Conservation (phyloP, 2,888 invertebrate species). For the Coenonympha glycerion region DNA sequence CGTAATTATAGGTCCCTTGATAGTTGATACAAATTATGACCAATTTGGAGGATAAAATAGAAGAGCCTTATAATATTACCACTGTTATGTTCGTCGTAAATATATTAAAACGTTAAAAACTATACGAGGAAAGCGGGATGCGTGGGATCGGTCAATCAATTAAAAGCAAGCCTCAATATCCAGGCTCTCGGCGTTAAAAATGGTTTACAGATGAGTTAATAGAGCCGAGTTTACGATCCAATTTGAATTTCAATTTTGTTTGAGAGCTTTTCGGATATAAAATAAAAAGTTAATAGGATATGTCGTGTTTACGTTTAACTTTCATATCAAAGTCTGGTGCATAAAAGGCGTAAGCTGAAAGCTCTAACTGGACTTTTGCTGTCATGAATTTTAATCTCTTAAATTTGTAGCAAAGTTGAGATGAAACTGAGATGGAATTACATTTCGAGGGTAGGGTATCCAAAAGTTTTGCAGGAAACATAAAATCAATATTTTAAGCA, state of each 20-base stretch:
- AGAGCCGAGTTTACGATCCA: constrained; percentile 38
- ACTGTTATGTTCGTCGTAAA: not conserved
- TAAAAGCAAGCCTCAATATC: constrained; percentile 15
- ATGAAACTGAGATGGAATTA: constrained; percentile 18
- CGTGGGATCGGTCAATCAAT: constrained; percentile 17
- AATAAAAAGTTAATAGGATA: constrained; percentile 24
- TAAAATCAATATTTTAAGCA: too few species aligned
- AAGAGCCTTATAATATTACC: not conserved
- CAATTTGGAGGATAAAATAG: constrained; percentile 8
- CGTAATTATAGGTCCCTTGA: constrained; percentile 4
- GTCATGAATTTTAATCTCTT: constrained; percentile 22
- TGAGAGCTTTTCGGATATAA: constrained; percentile 27
- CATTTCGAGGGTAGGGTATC: constrained; percentile 12
- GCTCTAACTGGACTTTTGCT: constrained; percentile 12
- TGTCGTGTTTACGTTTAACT: constrained; percentile 10
- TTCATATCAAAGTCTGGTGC: constrained; percentile 6
- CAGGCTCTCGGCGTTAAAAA: constrained; percentile 33
- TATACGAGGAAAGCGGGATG: not conserved
- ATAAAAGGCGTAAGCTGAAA: constrained; percentile 7
- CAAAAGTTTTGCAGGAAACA: not conserved
- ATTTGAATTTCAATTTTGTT: constrained; percentile 34
- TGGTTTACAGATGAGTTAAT: constrained; percentile 36
- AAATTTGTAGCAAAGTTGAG: constrained; percentile 15
- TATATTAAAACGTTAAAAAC: constrained; percentile 8
- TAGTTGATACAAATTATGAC: not conserved